Conservation (phyloP, 2,113 vertebrate species). For the Raja brachyura region DNA sequence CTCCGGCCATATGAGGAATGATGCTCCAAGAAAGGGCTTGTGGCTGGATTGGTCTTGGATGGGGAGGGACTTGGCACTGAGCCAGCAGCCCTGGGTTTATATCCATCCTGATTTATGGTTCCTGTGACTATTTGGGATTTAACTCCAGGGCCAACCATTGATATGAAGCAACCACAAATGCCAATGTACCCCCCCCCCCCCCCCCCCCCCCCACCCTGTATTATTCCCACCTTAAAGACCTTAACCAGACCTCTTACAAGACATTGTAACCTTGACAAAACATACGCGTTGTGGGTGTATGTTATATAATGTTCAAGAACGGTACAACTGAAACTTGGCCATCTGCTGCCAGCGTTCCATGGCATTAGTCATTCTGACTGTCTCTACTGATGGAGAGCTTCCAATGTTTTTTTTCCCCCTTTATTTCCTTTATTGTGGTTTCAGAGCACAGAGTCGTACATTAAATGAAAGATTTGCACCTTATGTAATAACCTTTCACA, state of each 20-base stretch:
- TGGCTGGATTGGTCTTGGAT: background rate
- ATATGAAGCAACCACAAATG: background rate
- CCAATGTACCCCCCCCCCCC: background rate
- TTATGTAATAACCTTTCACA: background rate
- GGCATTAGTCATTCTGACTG: constrained; percentile 58
- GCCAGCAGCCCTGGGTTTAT: background rate
- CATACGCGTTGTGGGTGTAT: background rate
- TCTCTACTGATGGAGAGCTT: background rate
- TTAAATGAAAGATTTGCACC: background rate
- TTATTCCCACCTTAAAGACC: background rate
- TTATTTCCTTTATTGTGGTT: constrained; percentile 10
- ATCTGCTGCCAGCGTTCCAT: constrained; percentile 53
- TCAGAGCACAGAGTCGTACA: background rate
- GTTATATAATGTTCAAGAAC: constrained; percentile 40
- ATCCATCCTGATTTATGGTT: background rate
- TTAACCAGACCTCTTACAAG: background rate
- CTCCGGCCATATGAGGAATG: background rate
- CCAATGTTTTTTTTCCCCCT: background rate
- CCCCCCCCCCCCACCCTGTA: background rate
- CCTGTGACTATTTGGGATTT: background rate
- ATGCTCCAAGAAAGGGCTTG: background rate
- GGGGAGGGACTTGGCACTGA: background rate
- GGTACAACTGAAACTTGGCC: constrained; percentile 61
- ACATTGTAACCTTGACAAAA: too few species aligned
- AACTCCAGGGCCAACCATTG: constrained; percentile 40